Conservation (phyloP, 2,888 invertebrate species). For the Camponotus fellah region DNA sequence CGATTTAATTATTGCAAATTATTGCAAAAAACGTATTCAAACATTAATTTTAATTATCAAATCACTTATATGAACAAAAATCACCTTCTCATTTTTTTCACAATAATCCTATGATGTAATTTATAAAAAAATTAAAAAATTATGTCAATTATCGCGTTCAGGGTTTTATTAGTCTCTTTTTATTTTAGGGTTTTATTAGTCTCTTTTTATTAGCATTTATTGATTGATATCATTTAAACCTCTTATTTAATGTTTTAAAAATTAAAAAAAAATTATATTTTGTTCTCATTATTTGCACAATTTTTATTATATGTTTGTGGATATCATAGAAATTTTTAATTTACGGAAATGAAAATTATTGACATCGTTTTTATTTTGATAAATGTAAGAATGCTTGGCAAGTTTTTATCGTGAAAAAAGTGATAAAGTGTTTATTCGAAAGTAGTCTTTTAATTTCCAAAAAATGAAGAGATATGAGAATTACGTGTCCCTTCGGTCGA, state of each 20-base stretch:
- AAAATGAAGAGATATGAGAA: constrained; percentile 21
- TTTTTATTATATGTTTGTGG: background rate
- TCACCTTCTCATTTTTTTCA: background rate
- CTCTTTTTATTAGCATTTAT: no score
- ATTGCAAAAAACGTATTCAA: no score
- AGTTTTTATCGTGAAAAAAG: background rate
- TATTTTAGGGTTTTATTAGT: no score
- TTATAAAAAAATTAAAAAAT: background rate
- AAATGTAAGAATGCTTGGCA: background rate
- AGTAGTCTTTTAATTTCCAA: constrained; percentile 18
- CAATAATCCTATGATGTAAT: background rate
- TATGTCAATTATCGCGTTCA: no score
- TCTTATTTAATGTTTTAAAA: no score
- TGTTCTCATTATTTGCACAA: background rate
- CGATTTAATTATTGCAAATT: background rate
- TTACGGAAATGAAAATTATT: background rate
- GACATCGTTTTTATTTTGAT: background rate
- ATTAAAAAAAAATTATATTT: background rate
- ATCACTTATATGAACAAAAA: background rate
- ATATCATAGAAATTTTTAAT: no score
- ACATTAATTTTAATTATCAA: background rate
- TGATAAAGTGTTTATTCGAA: background rate
- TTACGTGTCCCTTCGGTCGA: constrained; percentile 16
- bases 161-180: no score
- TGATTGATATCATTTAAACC: no score